Evolutionary conservation across 2,797 vertebrate species (phyloP), one percentile per base, ranked within the genome.

Genomic region (Coregonus sp.): DNA sequence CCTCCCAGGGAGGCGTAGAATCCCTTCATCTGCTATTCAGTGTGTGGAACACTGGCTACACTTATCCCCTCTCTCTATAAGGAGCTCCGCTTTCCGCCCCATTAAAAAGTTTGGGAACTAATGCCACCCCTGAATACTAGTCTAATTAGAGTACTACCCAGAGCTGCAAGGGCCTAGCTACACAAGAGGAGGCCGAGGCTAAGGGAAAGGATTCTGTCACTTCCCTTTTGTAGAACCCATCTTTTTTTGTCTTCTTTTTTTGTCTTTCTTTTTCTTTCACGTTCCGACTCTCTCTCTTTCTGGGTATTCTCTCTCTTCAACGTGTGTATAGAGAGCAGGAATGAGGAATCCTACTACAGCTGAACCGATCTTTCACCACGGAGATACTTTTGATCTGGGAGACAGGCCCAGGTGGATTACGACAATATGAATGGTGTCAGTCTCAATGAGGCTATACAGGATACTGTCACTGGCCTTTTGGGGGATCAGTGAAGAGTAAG

Each of bases 71-170:
- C 88, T 89, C 88, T 91, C 92, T 95, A 94, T 96, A 96, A 95
- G 93, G 93, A 92, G 91, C 90, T 91, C 90, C 81, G 92, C 91
- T 93, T 95, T 94, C 93, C 91, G 93, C 95, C 96, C 95, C 93
- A 96, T 96, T 96, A 96, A 96, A 89, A 96, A 94, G 95, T 95
- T 97, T 95, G 95, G 96, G 95, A 95, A 96, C 93, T 93, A 95
- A 96, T 93, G 94, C 93, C 94, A 95, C 92, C 89, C 94, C 94
- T 93, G 94, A 94, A 94, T 95, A 89, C 93, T 88, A 74, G 86
- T 90, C 95, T 95, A 97, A 97, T 97, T 96, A 96, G 95, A 95
- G 93, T 90, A 80, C 90, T 85, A 86, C 88, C 85, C 88, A 87
- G 76, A 81, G 88, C 72, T 90, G 89, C 87, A 87, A 91, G 88